Conservation (phyloP, 2,797 vertebrate genomes). For the Propithecus perrieri region DNA sequence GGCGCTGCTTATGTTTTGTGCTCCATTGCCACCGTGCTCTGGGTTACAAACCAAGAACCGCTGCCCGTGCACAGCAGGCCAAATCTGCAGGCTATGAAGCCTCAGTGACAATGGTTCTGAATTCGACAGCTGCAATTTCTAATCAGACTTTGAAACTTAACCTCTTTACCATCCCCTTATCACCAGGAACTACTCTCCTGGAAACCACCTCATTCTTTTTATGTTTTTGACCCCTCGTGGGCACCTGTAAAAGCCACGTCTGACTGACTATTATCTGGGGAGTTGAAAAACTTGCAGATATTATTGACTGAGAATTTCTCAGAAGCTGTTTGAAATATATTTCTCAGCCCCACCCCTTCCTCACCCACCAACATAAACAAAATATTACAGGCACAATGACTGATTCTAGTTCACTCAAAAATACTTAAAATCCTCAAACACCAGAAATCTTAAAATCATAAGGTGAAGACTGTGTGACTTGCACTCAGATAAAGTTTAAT, state of each 20-base stretch:
- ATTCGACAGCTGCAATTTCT: neutral
- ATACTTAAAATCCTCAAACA: neutral
- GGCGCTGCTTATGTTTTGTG: neutral
- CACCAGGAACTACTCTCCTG: slow-evolving; percentile 7
- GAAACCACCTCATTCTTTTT: slow-evolving; percentile 13
- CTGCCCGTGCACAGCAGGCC: slow-evolving; percentile 48
- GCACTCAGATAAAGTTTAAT: neutral
- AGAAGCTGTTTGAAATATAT: neutral
- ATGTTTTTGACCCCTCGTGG: neutral
- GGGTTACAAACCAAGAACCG: slow-evolving; percentile 1
- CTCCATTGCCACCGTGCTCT: neutral
- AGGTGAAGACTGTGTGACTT: neutral
- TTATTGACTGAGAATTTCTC: neutral
- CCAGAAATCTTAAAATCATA: neutral
- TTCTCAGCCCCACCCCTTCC: neutral
- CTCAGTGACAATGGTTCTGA: neutral
- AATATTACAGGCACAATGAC: neutral
- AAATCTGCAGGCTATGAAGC: slow-evolving; percentile 39
- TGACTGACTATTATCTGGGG: neutral
- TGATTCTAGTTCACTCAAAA: neutral
- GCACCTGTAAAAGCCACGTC: neutral
- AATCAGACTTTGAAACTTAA: slow-evolving; percentile 55
- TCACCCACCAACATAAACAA: neutral
- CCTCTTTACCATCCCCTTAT: neutral
- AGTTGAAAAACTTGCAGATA: neutral